Percentiles rank a stretch among this genome's conserved stretches.
phyloP scores from a whole-genome alignment of 2,888 invertebrate genomes.

The Himalopsyche tibetana region DNA sequence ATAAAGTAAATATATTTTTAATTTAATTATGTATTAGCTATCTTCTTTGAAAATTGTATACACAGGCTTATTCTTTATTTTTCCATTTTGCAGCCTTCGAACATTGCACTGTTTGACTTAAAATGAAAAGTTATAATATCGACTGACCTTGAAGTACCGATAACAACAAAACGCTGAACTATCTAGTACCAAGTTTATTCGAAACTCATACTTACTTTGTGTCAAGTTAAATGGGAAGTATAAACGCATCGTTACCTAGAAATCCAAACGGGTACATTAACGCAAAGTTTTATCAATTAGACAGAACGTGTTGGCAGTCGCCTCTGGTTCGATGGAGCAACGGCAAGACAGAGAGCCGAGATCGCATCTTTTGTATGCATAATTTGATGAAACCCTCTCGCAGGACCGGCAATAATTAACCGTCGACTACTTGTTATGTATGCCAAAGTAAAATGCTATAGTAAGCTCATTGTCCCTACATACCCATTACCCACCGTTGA shows the following conservation, averaged over 20 bases:
- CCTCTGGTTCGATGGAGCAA: conserved; percentile 27
- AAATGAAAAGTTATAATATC: too few relatives aligned
- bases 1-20: too few relatives aligned
- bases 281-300: conserved; percentile 53
- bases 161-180: too few relatives aligned
- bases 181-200: too few relatives aligned
- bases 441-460: not conserved
- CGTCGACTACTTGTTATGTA: conserved; percentile 11
- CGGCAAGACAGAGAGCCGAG: not conserved
- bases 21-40: too few relatives aligned
- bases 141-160: too few relatives aligned
- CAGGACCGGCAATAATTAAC: conserved; percentile 22
- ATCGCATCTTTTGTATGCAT: conserved; percentile 30
- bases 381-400: conserved; percentile 24
- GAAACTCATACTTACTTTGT: not conserved
- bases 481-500: not conserved
- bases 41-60: too few relatives aligned
- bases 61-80: too few relatives aligned
- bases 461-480: not conserved
- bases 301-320: conserved; percentile 24
- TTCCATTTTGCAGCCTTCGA: too few relatives aligned
- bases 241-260: conserved; percentile 1
- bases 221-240: not conserved
- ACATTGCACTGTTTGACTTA: too few relatives aligned
- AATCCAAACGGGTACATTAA: conserved; percentile 35